Evolutionary conservation across 2,888 invertebrate genomes (phyloP), one percentile per base, ranked within the genome.

Genomic region (Coleophora deauratella): DNA sequence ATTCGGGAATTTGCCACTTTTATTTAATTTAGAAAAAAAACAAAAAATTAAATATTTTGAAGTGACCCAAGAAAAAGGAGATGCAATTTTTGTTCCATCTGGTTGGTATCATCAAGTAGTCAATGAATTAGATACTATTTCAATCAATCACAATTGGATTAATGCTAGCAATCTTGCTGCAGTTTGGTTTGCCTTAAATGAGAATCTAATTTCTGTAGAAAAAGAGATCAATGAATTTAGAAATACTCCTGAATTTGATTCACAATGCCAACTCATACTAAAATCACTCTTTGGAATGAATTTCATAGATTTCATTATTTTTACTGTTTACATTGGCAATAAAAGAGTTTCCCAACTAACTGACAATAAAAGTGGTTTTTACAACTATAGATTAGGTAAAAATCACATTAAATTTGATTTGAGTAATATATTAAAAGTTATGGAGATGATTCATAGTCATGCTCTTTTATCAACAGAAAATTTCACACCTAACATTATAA

Each of bases 71-170:
- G 89, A 91, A 54, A 79, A 89, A 41, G 97, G 97, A 41, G 94
- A 98, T 82, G 93, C 94, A 12, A 89, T 99, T 50, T 99, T 98
- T 88, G 94, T 99, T 34, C 99, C 99, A 14, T 95, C 97, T 43
- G 95, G 96, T 30, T 99, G 98, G 98, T 91, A 94, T 74, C 99
- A 99, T 85, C 97, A 98, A 88, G 99, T 99, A 40, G 90, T 90
- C 84, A 99, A 99, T 85, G 59, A 94, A 66, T 90, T 93, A 47
- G 95, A 98, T 66, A 96, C 98, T 27, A 94, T 99, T 60, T 99
- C 99, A 0, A 90, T 99, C 36, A 99, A 99, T 76, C 99, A 99
- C 71, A 99, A 99, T 72, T 98, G 98, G 95, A 89, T 98, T 43
- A 99, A 99, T 86, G 95, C 91, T 0, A 93, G 94, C 61, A 98